Evolutionary conservation across 2,113 vertebrate species (phyloP), one percentile per base, ranked within the genome.

Genomic region (Semnopithecus entellus): DNA sequence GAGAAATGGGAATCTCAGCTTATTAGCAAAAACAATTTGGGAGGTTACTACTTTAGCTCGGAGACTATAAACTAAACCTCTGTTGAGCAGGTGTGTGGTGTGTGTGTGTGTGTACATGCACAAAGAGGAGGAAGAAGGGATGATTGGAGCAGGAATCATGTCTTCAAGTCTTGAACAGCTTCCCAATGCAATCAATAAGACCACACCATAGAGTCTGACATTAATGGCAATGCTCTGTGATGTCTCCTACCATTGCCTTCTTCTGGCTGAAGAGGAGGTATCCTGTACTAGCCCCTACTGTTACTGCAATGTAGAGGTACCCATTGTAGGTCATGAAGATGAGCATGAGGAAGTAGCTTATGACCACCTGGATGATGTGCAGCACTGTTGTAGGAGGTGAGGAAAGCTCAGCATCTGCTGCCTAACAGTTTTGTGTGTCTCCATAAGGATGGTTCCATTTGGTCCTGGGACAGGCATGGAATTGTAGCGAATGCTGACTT

Each of bases 241-340:
- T 99, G 97, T 99, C 99, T 81, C 99, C 99, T 2, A 99, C 99
- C 30, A 99, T 99, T 0, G 99, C 99, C 97, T 99, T 99, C 85
- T 99, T 99, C 99, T 99, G 99, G 98, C 99, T 99, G 98, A 99
- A 99, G 98, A 99, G 98, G 98, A 99, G 99, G 97, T 99, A 99
- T 8, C 99, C 99, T 0, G 98, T 99, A 30, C 99, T 99, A 0
- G 99, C 99, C 0, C 99, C 99, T 0, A 98, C 98, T 0, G 99
- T 99, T 97, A 99, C 99, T 0, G 99, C 99, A 7, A 99, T 99
- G 98, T 99, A 99, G 32, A 99, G 99, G 99, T 99, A 99, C 6
- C 99, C 99, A 0, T 99, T 99, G 99, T 99, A 99, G 10, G 99
- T 99, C 99, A 99, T 99, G 98, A 99, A 99, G 98, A 99, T 98